phyloP scores from a whole-genome alignment of 2,797 vertebrate genomes.

The Monodelphis domestica region DNA sequence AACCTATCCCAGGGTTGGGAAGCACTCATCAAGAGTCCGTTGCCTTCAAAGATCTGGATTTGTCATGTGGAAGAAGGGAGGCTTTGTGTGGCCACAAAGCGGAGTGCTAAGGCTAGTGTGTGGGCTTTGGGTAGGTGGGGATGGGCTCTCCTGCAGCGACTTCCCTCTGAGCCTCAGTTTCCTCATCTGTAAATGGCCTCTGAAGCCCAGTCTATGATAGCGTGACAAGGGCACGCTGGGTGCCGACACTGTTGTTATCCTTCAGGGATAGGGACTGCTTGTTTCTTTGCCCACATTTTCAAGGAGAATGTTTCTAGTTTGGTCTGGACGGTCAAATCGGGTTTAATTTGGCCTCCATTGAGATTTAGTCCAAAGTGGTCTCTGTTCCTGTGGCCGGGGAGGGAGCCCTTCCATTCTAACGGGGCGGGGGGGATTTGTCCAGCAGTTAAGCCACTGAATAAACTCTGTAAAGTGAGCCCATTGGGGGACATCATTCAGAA shows the following conservation, averaged over 20 bases:
- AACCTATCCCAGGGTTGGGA: neutral
- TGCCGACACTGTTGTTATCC: neutral
- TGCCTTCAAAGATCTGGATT: neutral
- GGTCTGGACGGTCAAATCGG: neutral
- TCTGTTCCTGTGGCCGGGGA: neutral
- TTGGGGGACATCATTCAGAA: slow-evolving; percentile 50
- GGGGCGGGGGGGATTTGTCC: slow-evolving; percentile 37
- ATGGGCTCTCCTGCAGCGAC: neutral
- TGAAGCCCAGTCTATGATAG: neutral
- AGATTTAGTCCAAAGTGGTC: slow-evolving; percentile 47
- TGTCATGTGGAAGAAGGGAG: neutral
- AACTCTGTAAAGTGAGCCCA: slow-evolving; percentile 47
- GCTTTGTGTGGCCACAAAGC: neutral
- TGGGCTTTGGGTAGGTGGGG: neutral
- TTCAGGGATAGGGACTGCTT: neutral
- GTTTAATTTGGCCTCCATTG: slow-evolving; percentile 45
- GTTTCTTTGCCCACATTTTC: neutral
- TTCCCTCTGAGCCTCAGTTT: neutral
- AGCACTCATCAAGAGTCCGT: neutral
- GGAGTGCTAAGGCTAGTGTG: neutral
- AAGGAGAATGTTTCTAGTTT: slow-evolving; percentile 24
- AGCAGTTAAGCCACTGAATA: slow-evolving; percentile 59
- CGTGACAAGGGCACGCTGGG: neutral
- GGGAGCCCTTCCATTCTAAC: slow-evolving; percentile 18
- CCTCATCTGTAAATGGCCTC: neutral